These are phyloP conservation scores for Pentamera pediparva DNA, from an alignment of 53 echinoderm and acorn worm species.

Conservation along the genomic window DNA sequence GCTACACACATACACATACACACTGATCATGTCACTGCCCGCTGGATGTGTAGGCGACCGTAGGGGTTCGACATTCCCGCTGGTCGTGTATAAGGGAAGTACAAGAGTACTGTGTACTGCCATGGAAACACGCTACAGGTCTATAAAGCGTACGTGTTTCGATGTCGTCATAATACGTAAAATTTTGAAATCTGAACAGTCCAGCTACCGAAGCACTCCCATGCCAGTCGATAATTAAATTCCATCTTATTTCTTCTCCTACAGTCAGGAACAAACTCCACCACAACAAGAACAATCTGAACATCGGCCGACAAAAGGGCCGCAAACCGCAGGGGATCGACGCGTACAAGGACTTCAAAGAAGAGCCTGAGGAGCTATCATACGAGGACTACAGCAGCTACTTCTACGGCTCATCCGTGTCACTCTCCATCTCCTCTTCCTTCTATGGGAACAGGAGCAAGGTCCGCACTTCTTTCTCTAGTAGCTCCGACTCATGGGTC, in stretches of 20 bases:
- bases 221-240: neutral
- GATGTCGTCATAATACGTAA: no score
- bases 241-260: neutral
- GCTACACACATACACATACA: no score
- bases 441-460: constrained; percentile 16
- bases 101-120: no score
- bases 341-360: constrained; percentile 18
- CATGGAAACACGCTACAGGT: no score
- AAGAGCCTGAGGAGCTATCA: constrained; percentile 11
- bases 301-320: neutral
- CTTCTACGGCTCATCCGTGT: constrained; percentile 23
- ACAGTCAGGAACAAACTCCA: constrained; percentile 3
- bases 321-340: constrained; percentile 17
- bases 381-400: constrained; percentile 9
- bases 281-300: constrained; percentile 16
- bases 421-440: constrained; percentile 19
- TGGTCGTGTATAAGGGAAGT: no score
- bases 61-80: no score
- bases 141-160: no score
- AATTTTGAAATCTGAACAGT: no score
- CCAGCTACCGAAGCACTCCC: neutral
- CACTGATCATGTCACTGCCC: no score
- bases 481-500: constrained; percentile 11
- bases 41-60: no score
- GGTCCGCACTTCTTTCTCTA: neutral